Evolutionary conservation across 2,797 vertebrate genomes (phyloP).

Genomic region (Urocyon cinereoargenteus): DNA sequence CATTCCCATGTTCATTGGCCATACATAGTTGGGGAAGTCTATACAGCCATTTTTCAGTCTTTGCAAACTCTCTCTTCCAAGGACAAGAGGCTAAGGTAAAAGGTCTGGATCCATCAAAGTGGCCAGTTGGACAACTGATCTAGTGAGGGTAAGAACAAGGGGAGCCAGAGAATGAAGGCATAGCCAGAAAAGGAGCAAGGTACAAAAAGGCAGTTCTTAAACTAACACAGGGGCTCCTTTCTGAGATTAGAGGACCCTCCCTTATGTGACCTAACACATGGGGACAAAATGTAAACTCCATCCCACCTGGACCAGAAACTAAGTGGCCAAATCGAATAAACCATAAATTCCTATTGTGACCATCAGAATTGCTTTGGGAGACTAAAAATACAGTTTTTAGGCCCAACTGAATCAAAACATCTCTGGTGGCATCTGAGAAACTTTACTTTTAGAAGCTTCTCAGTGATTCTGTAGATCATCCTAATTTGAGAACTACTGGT

Average conservation of each 20-base stretch:
- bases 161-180: not conserved
- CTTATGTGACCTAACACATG: not conserved
- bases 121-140: not conserved
- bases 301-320: not conserved
- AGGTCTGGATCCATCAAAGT: not conserved
- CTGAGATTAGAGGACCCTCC: too few species aligned
- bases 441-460: not conserved
- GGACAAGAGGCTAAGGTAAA: not conserved
- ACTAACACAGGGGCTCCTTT: accelerated
- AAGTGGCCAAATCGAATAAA: not conserved
- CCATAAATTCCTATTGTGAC: not conserved
- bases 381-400: not conserved
- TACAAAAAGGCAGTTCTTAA: not conserved
- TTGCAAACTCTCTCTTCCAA: not conserved
- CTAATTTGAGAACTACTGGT: not conserved
- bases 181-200: not conserved
- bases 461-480: not conserved
- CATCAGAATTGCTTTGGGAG: not conserved
- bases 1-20: not conserved
- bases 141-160: not conserved
- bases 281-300: not conserved
- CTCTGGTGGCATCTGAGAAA: not conserved
- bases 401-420: not conserved
- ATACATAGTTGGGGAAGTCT: too few species aligned
- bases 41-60: not conserved